phyloP scores from a whole-genome alignment of 2,888 invertebrate species.

The Zaprionus lineosus region DNA sequence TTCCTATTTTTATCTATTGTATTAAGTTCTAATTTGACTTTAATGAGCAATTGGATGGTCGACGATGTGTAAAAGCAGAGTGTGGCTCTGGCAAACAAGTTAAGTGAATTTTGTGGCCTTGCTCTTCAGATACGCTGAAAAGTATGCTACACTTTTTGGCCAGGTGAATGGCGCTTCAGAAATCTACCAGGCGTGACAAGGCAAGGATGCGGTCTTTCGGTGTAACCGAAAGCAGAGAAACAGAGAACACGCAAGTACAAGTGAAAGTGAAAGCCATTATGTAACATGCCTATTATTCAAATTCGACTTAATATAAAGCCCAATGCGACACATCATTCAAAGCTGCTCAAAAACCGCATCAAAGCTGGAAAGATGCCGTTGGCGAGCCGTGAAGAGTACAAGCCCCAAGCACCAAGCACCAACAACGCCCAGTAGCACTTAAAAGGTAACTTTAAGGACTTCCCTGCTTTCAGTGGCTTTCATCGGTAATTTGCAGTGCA shows the following conservation, averaged over 20 bases:
- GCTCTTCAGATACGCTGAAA: slow-evolving; percentile 8
- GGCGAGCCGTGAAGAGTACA: slow-evolving; percentile 27
- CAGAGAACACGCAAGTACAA: background rate
- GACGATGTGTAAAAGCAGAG: slow-evolving; percentile 39
- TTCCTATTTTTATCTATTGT: too few relatives aligned
- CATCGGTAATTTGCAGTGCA: slow-evolving; percentile 39
- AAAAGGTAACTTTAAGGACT: slow-evolving; percentile 13
- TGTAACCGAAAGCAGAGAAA: background rate
- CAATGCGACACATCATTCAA: slow-evolving; percentile 21
- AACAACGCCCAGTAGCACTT: slow-evolving; percentile 4
- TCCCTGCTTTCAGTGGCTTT: slow-evolving; percentile 27
- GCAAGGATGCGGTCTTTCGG: background rate
- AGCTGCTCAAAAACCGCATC: slow-evolving; percentile 36
- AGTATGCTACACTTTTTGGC: slow-evolving; percentile 26
- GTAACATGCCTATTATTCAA: slow-evolving; percentile 34
- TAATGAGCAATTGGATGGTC: slow-evolving; percentile 64
- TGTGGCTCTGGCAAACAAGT: slow-evolving; percentile 10
- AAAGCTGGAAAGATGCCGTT: slow-evolving; percentile 26
- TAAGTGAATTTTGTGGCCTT: too few relatives aligned
- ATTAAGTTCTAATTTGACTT: slow-evolving; percentile 65
- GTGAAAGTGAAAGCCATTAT: slow-evolving; percentile 22
- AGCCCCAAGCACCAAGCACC: background rate
- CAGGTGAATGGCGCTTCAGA: background rate
- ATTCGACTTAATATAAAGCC: slow-evolving; percentile 15
- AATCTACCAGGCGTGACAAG: background rate